Evolutionary conservation across 2,113 vertebrate species (phyloP).

Genomic region (Caranx melampygus): DNA sequence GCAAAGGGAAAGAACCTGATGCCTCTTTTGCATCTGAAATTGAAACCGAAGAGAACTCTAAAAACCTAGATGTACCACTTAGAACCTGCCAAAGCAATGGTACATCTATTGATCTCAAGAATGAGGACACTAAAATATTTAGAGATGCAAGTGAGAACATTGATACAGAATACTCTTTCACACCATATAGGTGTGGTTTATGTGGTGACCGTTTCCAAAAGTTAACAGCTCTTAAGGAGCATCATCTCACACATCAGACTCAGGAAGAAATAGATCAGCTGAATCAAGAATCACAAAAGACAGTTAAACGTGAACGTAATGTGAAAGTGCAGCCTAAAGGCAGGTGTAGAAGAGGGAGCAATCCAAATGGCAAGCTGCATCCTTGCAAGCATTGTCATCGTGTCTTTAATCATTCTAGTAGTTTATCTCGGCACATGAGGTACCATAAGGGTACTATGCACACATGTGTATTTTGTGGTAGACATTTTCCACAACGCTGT

Average conservation of each 20-base stretch:
- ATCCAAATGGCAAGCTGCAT: constrained; percentile 76
- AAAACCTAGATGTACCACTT: constrained; percentile 24
- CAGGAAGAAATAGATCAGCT: constrained; percentile 76
- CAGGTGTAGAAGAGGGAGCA: constrained; percentile 53
- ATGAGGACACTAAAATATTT: constrained; percentile 40
- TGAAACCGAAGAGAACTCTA: constrained; percentile 49
- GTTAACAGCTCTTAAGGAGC: constrained; percentile 77
- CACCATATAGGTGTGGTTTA: constrained; percentile 82
- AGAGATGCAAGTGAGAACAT: constrained; percentile 24
- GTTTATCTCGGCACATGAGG: constrained; percentile 85
- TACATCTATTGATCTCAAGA: constrained; percentile 53
- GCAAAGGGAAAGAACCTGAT: constrained; percentile 71
- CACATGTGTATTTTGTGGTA: constrained; percentile 81
- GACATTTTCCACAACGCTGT: constrained; percentile 83
- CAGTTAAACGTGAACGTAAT: constrained; percentile 30
- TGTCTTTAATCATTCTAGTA: constrained; percentile 85
- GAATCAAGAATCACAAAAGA: constrained; percentile 65
- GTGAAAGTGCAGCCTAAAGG: constrained; percentile 49
- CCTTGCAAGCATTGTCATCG: constrained; percentile 84
- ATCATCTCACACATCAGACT: constrained; percentile 80
- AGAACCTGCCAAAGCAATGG: constrained; percentile 67
- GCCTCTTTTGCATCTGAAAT: constrained; percentile 47
- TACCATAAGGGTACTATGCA: constrained; percentile 86
- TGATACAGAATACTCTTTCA: constrained; percentile 49
- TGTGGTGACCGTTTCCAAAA: constrained; percentile 82